phyloP scores from a whole-genome alignment of 2,888 invertebrate genomes.

The Diadromus collaris region DNA sequence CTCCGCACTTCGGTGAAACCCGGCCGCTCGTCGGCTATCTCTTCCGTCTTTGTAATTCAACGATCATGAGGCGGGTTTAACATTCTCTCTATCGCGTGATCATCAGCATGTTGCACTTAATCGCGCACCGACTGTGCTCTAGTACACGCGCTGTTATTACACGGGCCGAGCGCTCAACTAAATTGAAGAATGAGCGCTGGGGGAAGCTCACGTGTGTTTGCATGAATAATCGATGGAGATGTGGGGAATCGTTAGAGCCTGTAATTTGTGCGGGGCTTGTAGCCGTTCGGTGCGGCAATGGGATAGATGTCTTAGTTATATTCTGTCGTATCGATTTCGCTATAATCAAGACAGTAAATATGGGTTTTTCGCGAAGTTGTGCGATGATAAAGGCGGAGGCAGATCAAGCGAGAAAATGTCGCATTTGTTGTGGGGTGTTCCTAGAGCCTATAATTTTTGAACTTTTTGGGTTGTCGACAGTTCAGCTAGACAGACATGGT shows the following conservation, averaged over 20 bases:
- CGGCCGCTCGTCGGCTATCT: neutral
- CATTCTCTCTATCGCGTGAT: conserved; percentile 12
- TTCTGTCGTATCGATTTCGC: neutral
- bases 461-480: too few species aligned
- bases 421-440: neutral
- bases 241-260: neutral
- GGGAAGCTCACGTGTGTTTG: neutral
- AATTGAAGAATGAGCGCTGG: conserved; percentile 3
- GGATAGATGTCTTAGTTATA: neutral
- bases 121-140: neutral
- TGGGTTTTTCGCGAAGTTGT: neutral
- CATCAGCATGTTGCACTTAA: conserved; percentile 15
- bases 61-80: neutral
- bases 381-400: neutral
- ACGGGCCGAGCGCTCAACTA: neutral
- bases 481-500: neutral
- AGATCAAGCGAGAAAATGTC: neutral
- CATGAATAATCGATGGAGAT: conserved; percentile 11
- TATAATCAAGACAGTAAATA: neutral
- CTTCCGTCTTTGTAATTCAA: neutral
- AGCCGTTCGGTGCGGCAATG: neutral
- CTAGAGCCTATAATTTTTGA: neutral
- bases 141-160: conserved; percentile 5
- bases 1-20: conserved; percentile 8
- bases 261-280: neutral